phyloP scores from a whole-genome alignment of 2,113 vertebrate genomes.

The Aix galericulata region DNA sequence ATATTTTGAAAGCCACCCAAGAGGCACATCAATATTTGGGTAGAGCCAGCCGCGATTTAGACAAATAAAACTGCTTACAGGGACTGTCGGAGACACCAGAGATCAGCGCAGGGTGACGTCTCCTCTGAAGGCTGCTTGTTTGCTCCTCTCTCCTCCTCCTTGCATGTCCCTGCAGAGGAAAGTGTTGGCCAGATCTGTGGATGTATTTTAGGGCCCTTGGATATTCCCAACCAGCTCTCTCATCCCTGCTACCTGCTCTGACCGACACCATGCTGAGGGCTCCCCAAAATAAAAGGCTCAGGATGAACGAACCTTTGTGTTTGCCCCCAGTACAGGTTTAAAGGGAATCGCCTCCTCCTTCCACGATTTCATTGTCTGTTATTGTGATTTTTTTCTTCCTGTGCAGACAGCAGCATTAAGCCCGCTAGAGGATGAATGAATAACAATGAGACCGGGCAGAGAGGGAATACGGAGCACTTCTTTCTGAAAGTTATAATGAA shows the following conservation, averaged over 20 bases:
- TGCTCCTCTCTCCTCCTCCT: not conserved
- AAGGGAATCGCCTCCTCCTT: constrained; percentile 31
- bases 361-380: constrained; percentile 35
- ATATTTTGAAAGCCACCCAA: constrained; percentile 4
- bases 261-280: not conserved
- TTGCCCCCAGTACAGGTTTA: not conserved
- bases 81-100: not conserved
- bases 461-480: not conserved
- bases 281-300: not conserved
- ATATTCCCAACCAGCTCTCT: not conserved
- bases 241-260: not conserved
- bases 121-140: not conserved
- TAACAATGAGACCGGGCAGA: constrained; percentile 15
- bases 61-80: constrained; percentile 34
- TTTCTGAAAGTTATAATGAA: not conserved
- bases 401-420: constrained; percentile 26
- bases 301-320: not conserved
- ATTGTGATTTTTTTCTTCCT: constrained; percentile 2
- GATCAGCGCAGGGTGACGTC: not conserved
- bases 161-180: not conserved
- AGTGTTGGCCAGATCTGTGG: constrained; percentile 31
- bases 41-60: not conserved
- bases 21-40: constrained; percentile 32
- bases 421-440: constrained; percentile 18
- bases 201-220: not conserved